Evolutionary conservation across 2,888 invertebrate genomes (phyloP), one percentile per base, ranked within the genome.

Genomic region (Ichneumoninae sp.): DNA sequence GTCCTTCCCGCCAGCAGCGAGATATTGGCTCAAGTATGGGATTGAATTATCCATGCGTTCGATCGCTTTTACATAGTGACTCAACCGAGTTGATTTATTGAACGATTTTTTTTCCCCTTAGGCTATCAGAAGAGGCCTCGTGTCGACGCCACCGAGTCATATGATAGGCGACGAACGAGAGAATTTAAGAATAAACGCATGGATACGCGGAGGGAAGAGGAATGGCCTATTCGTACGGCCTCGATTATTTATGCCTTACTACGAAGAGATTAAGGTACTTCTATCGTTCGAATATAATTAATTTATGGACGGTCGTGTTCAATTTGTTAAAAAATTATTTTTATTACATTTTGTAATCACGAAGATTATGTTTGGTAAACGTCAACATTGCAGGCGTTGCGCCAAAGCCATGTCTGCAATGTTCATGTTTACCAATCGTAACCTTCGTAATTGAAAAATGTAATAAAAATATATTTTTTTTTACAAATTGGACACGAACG

Each of bases 221-320:
- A 96, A 96, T 90, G 97, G 97, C 79, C 94, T 97, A 13, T 96
- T 96, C 92, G 96, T 98, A 6, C 96, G 98, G 88, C 98, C 99
- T 73, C 95, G 99, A 65, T 96, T 98, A 86, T 99, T 98, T 94
- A 97, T 98, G 95, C 98, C 99, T 54, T 98, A 98, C 93, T 97
- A 98, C 89, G 98, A 99, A 93, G 99, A 98, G 95, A 96, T 98
- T 13, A 98, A 98, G 95, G 97, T 97, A 89, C 80, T 85, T 54
- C 68, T 83, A 33, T 74, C 52, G 6, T 0, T 13, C 4, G n/a
- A 22, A 33, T 50, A 36, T 73, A 0, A 30, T 68, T 26, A 0
- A 10, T 30, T 47, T 3, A 30, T 54, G 7, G 1, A 44, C 6
- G 1, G 19, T 4, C 16, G 10, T 0, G 0, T 44, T 0, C 10